A percentile compares a stretch with the other conserved stretches of the same genome.
Evolutionary conservation across 2,113 vertebrate genomes (phyloP).

Genomic region (Erythrolamprus reginae): DNA sequence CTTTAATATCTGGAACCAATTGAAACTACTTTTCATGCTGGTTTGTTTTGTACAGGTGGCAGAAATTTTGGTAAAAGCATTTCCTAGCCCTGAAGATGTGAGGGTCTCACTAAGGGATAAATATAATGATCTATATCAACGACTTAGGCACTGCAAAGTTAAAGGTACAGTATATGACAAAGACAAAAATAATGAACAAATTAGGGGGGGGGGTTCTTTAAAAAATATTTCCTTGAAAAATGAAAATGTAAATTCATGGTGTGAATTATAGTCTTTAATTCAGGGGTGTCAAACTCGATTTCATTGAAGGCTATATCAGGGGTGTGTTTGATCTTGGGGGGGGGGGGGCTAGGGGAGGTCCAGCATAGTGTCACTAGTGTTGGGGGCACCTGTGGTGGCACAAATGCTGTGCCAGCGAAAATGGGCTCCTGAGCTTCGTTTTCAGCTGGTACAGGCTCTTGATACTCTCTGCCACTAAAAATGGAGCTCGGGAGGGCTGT

Average conservation of each 20-base stretch:
- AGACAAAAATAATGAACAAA: neutral
- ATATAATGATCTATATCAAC: slow-evolving; percentile 78
- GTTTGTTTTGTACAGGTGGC: slow-evolving; percentile 75
- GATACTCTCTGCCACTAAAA: too few species aligned
- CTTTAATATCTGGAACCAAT: slow-evolving; percentile 10
- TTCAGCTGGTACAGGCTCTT: too few species aligned
- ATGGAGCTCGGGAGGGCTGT: too few species aligned
- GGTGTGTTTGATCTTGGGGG: too few species aligned
- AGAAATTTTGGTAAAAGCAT: slow-evolving; percentile 80
- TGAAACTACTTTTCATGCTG: neutral
- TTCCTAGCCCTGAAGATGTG: slow-evolving; percentile 85
- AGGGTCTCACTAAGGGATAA: slow-evolving; percentile 91
- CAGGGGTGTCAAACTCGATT: too few species aligned
- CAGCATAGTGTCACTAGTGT: too few species aligned
- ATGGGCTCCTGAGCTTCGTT: too few species aligned
- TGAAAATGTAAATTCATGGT: neutral
- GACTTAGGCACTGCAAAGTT: slow-evolving; percentile 68
- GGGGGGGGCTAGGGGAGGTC: too few species aligned
- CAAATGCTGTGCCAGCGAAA: too few species aligned
- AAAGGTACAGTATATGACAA: slow-evolving; percentile 61
- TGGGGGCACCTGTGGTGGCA: too few species aligned
- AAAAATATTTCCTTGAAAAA: neutral
- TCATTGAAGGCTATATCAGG: too few species aligned
- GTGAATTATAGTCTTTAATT: neutral
- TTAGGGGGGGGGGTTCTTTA: too few species aligned